A percentile compares a stretch with the other conserved stretches of the same genome.
Evolutionary conservation across 2,113 vertebrate genomes (phyloP).

Genomic region (Dicerorhinus sumatrensis): DNA sequence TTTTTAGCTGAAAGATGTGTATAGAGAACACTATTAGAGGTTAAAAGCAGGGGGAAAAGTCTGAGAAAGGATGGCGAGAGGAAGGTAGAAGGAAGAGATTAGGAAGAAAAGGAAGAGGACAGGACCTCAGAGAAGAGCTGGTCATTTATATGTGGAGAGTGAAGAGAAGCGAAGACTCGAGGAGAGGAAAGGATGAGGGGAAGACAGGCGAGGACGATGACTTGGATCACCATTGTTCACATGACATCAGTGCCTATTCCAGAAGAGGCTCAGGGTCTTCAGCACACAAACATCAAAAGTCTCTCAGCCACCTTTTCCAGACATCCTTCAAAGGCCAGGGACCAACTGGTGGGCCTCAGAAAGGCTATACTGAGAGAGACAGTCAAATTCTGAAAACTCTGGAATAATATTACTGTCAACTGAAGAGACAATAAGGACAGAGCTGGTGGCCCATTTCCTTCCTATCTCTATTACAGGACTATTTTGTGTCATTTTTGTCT

Average conservation of each 20-base stretch:
- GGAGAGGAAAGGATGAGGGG: fast-evolving
- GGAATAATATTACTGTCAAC: not conserved
- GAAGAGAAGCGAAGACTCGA: not conserved
- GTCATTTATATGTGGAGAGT: not conserved
- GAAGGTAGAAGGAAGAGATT: not conserved
- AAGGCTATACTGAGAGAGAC: not conserved
- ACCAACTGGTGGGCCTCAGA: not conserved
- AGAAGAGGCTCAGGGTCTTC: not conserved
- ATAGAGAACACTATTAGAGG: not conserved
- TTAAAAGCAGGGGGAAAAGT: not conserved
- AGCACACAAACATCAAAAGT: not conserved
- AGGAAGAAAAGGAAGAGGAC: not conserved
- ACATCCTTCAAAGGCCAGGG: not conserved
- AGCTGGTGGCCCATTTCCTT: not conserved
- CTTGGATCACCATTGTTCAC: fast-evolving
- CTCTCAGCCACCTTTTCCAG: not conserved
- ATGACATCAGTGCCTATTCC: too few relatives aligned
- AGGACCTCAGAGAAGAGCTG: not conserved
- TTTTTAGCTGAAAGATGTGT: not conserved
- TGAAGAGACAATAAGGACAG: not conserved
- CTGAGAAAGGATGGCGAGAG: not conserved
- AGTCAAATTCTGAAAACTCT: not conserved
- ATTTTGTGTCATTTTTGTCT: not conserved
- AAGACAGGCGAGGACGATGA: not conserved
- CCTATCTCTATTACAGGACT: not conserved